A percentile compares a stretch with the other conserved stretches of the same genome.
phyloP scores from a whole-genome alignment of 2,113 vertebrate genomes.

The Psammodynastes pulverulentus region DNA sequence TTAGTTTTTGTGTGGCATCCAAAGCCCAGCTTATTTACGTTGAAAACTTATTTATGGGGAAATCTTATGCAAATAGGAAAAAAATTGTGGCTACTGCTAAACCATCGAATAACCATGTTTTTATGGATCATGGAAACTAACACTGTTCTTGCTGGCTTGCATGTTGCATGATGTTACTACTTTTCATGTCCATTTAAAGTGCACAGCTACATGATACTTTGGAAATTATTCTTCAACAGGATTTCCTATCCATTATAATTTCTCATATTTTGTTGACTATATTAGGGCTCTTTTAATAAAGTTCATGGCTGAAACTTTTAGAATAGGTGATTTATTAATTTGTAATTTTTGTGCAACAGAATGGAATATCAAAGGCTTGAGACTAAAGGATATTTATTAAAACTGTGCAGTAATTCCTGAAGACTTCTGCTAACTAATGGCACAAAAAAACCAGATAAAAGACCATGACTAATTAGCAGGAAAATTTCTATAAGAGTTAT shows the following conservation, averaged over 20 bases:
- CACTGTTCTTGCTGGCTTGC: background rate
- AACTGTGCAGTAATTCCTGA: background rate
- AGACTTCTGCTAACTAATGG: conserved; percentile 10
- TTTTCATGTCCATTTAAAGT: background rate
- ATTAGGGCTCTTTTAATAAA: background rate
- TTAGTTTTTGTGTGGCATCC: background rate
- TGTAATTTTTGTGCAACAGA: background rate
- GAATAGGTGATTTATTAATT: background rate
- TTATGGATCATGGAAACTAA: background rate
- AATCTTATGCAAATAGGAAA: background rate
- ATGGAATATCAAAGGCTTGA: background rate
- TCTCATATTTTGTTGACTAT: background rate
- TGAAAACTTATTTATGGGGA: background rate
- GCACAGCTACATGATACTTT: background rate
- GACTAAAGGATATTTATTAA: background rate
- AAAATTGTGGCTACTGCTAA: background rate
- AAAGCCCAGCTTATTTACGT: background rate
- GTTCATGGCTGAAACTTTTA: background rate
- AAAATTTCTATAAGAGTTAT: background rate
- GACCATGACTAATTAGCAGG: background rate
- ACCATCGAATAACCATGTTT: background rate
- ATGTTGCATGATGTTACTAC: background rate
- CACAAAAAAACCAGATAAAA: background rate
- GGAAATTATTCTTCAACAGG: background rate
- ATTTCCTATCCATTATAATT: background rate